Base-by-base conservation (phyloP, 2,888 invertebrate genomes). In the Alcis repandata region DNA sequence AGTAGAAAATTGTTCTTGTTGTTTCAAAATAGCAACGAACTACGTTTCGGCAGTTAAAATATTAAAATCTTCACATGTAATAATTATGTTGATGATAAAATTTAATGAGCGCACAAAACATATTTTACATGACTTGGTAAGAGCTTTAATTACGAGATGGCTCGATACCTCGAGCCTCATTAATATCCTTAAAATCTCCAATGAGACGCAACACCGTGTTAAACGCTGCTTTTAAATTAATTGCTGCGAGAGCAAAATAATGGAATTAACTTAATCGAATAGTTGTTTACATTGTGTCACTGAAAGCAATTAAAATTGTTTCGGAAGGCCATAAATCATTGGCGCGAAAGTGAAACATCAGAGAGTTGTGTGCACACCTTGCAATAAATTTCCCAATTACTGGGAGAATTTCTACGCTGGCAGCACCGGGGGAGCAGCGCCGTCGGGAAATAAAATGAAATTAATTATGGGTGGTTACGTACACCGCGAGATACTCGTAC, bases 231-330 rank as follows among this genome's bases (percentile, higher is more conserved):
- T 84, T 89, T 87, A 90, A 87, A 92, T 91, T 88, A 92, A 92
- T 92, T 88, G 82, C 87, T 72, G 75, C 59, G 74, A 79, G 79
- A 80, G 82, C 78, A 75, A 83, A 86, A 87, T 88, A 92, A 91
- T 89, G 88, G 90, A 88, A 92, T 92, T 91, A 91, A 90, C 90
- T 90, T 91, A 92, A 93, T 93, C 92, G 91, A 92, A 93, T 92
- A 92, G 91, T 92, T 93, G 92, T 93, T 92, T 93, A 92, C 92
- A 92, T 82, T 82, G 88, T 92, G 92, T 93, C 92, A 92, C 90
- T 90, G 87, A 76, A 80, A 85, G 90, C 91, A 92, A 93, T 93
- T 93, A 92, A 93, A 92, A 92, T 93, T 92, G 92, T 93, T 93
- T 87, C 87, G 79, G 82, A 84, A 88, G 87, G 86, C 86, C 82